Conservation (phyloP, 2,113 vertebrate genomes). For the Sakesphorus luctuosus region DNA sequence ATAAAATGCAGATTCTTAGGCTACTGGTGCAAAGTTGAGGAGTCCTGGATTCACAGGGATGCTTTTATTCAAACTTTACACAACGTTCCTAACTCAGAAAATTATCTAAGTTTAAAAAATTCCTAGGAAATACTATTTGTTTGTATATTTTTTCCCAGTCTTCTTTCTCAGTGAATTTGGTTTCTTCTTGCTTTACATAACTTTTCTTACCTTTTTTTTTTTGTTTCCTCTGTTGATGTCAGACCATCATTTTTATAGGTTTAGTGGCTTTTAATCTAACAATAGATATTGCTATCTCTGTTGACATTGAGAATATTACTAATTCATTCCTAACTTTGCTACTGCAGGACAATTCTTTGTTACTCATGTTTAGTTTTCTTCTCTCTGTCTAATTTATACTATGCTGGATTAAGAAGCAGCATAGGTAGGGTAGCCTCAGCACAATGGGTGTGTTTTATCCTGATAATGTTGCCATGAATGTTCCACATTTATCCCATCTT, state of each 20-base stretch:
- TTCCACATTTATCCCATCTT: neutral
- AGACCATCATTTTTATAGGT: neutral
- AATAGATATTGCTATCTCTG: no score
- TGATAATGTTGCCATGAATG: neutral
- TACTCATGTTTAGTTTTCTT: no score
- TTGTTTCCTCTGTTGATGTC: rapidly evolving
- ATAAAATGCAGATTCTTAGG: no score
- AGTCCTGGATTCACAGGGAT: no score
- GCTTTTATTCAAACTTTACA: no score
- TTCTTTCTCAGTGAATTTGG: neutral
- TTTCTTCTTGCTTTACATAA: neutral
- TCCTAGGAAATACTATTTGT: neutral
- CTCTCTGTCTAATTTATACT: no score
- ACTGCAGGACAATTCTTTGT: no score
- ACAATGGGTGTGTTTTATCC: neutral
- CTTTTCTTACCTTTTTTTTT: neutral
- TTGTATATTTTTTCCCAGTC: neutral
- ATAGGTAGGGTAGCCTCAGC: neutral
- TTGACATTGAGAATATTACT: no score
- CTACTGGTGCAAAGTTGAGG: no score
- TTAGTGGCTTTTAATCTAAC: no score
- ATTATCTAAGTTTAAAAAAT: neutral
- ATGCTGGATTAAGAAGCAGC: no score
- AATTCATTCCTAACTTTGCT: no score
- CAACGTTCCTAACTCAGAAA: neutral